phyloP scores from a whole-genome alignment of 2,113 vertebrate genomes.

The Noturus placidus region DNA sequence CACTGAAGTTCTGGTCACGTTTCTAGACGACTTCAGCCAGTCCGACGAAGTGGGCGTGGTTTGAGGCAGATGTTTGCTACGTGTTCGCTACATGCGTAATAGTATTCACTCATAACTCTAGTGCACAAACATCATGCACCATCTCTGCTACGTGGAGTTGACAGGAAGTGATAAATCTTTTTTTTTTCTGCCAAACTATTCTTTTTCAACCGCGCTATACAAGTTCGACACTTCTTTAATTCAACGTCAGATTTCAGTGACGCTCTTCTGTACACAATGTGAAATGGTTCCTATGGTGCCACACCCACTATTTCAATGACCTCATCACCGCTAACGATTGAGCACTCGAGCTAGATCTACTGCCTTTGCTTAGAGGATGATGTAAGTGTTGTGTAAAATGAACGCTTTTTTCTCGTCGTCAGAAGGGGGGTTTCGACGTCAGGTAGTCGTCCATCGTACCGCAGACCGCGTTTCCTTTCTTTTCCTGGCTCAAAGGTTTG shows the following conservation, averaged over 20 bases:
- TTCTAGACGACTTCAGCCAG: background rate
- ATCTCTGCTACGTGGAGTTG: background rate
- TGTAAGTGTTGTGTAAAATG: slow-evolving; percentile 22
- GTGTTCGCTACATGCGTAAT: background rate
- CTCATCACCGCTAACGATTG: slow-evolving; percentile 58
- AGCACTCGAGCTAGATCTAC: slow-evolving; percentile 62
- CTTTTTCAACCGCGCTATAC: slow-evolving; percentile 40
- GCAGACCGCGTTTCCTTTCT: slow-evolving; percentile 65
- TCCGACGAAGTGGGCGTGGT: background rate
- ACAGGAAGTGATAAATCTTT: background rate
- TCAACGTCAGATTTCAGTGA: background rate
- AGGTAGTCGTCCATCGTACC: slow-evolving; percentile 70
- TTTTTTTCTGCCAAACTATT: background rate
- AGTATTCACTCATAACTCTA: background rate
- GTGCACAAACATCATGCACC: background rate
- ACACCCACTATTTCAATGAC: slow-evolving; percentile 47
- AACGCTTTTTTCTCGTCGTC: background rate
- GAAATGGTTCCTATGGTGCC: slow-evolving; percentile 69
- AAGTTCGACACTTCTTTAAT: slow-evolving; percentile 17
- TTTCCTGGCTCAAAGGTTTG: slow-evolving; percentile 55
- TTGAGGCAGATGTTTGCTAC: background rate
- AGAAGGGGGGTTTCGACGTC: slow-evolving; percentile 37
- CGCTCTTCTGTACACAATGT: slow-evolving; percentile 60
- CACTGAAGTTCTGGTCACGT: no score
- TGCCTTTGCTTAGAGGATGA: slow-evolving; percentile 62